Evolutionary conservation across 2,888 invertebrate genomes (phyloP), one percentile per base, ranked within the genome.

Genomic region (Pyralis farinalis): DNA sequence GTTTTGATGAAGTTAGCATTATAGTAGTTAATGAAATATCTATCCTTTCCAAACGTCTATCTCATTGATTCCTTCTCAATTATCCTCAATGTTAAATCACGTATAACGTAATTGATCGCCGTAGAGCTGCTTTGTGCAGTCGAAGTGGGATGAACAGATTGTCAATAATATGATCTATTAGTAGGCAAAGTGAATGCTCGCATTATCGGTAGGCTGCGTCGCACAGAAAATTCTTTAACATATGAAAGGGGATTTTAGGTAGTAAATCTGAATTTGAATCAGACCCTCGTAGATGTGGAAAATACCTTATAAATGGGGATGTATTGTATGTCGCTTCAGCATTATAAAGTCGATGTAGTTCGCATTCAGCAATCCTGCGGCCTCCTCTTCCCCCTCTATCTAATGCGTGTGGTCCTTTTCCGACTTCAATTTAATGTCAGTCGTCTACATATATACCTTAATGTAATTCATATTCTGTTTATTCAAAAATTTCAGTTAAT

Each of bases 351-450:
- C 71, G 63, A 66, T 68, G 71, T 71, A 72, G 68, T 62, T 58
- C 55, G 63, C 60, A 75, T 76, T 74, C 78, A 75, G 58, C 53
- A 57, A 60, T 59, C 60, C 62, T 63, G 55, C 55, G 53, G 62
- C 62, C 60, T 65, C 60, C 58, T 54, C 59, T 16, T 16, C 16
- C 16, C 16, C 16, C 4, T 2, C 16, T 4, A 62, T 25, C 25
- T 16, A 67, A 58, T 55, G 52, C 52, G 68, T 53, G 77, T 84
- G 82, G 81, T 81, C 71, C 75, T 77, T 74, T 76, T 70, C 67
- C 55, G 64, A 67, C 65, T 75, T 76, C 70, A 74, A 81, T 80
- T 73, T 73, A 73, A 76, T 79, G 74, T 75, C 66, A 74, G 65
- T 61, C 71, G 62, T 71, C 72, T 73, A 60, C 7, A 7, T 69